These are phyloP conservation scores for Drosophila setifemur DNA, from an alignment of 1,140 invertebrate genomes.

Conservation along the genomic window DNA sequence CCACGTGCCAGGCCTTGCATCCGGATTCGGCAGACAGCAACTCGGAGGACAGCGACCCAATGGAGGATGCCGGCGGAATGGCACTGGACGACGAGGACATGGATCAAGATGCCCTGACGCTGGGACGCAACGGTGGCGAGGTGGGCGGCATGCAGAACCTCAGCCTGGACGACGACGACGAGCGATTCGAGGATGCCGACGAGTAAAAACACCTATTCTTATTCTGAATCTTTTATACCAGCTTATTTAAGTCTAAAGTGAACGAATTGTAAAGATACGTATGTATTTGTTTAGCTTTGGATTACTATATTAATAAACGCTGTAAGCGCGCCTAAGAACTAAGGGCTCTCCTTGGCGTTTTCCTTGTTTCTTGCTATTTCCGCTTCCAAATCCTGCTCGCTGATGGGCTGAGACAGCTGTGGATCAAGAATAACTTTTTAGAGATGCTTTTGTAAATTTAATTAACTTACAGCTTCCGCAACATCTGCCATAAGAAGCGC, in stretches of 20 bases:
- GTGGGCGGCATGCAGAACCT: conserved; percentile 69
- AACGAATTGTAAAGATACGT: conserved; percentile 50
- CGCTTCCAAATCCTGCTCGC: conserved; percentile 32
- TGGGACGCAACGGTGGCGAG: conserved; percentile 54
- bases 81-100: conserved; percentile 61
- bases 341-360: conserved; percentile 38
- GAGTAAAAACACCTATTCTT: conserved; percentile 59
- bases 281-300: conserved; percentile 68
- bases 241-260: conserved; percentile 54
- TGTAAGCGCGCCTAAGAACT: conserved; percentile 52
- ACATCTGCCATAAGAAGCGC: conserved; percentile 89
- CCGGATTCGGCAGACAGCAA: conserved; percentile 78
- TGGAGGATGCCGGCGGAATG: conserved; percentile 63
- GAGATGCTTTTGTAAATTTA: background rate
- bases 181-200: conserved; percentile 78
- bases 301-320: conserved; percentile 68
- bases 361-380: conserved; percentile 42
- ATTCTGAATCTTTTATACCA: conserved; percentile 59
- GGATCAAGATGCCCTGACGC: conserved; percentile 52
- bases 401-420: conserved; percentile 41
- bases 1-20: conserved; percentile 75
- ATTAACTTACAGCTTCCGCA: conserved; percentile 85
- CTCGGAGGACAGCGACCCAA: conserved; percentile 72
- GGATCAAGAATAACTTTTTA: background rate
- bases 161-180: conserved; percentile 71